Conservation (phyloP, 2,113 vertebrate species). For the Oostethus manadensis region DNA sequence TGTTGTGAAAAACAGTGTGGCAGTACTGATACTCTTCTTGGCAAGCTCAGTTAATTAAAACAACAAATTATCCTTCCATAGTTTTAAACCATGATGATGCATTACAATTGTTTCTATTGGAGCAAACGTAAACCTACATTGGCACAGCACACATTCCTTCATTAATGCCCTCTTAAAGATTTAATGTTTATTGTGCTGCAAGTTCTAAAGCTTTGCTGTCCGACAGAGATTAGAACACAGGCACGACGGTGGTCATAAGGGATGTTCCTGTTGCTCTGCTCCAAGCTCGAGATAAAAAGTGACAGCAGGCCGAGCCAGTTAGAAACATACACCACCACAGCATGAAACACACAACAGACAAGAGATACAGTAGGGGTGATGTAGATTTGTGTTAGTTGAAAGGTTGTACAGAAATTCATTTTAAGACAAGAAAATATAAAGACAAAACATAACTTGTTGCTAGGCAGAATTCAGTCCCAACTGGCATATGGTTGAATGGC, state of each 20-base stretch:
- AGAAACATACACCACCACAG: constrained; percentile 35
- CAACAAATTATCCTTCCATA: not conserved
- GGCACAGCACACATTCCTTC: constrained; percentile 1
- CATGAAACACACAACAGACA: constrained; percentile 53
- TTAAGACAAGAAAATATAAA: not conserved
- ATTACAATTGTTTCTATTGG: constrained; percentile 2
- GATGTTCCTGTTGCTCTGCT: constrained; percentile 2
- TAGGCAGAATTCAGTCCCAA: not conserved
- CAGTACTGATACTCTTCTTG: not conserved
- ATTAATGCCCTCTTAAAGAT: not conserved
- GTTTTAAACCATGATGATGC: not conserved
- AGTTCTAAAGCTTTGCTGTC: constrained; percentile 27
- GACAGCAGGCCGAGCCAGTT: constrained; percentile 35
- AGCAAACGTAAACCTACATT: not conserved
- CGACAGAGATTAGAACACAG: constrained; percentile 44
- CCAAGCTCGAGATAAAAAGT: constrained; percentile 30
- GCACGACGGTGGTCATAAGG: constrained; percentile 20
- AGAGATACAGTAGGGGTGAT: constrained; percentile 31
- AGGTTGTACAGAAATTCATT: constrained; percentile 13
- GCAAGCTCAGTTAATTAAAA: not conserved
- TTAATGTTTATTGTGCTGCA: constrained; percentile 46
- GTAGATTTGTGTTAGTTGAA: constrained; percentile 32
- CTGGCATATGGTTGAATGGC: not conserved
- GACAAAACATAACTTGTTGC: constrained; percentile 4
- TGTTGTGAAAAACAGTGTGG: not conserved